phyloP scores from a whole-genome alignment of 2,113 vertebrate species.

The Paradoxurus hermaphroditus region DNA sequence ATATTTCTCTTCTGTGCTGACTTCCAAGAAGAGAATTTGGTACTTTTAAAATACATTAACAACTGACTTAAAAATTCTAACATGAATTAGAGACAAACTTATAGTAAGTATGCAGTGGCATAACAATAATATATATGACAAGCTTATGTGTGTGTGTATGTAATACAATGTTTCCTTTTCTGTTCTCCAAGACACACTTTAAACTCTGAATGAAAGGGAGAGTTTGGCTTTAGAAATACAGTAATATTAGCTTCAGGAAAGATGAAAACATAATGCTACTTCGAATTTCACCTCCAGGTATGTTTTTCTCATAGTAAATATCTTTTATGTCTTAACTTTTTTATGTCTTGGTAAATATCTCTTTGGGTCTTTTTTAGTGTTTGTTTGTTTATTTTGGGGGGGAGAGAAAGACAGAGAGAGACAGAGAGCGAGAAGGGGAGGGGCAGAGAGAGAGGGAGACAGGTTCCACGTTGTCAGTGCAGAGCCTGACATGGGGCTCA shows the following conservation, averaged over 20 bases:
- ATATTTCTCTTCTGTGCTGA: neutral
- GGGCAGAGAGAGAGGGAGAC: no score
- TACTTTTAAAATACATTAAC: neutral
- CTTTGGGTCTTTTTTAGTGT: neutral
- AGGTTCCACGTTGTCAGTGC: no score
- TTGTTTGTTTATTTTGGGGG: neutral
- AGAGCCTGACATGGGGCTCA: no score
- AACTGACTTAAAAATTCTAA: neutral
- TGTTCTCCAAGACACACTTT: neutral
- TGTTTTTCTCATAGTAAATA: neutral
- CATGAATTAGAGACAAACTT: neutral
- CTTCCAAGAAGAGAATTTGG: neutral
- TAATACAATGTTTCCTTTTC: neutral
- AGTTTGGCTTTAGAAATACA: neutral
- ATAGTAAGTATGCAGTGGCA: neutral
- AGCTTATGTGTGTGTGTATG: fast-evolving
- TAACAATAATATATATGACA: neutral
- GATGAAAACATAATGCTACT: neutral
- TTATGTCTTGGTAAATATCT: neutral
- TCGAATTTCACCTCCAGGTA: neutral
- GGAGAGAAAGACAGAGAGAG: no score
- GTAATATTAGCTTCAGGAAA: neutral
- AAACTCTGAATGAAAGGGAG: neutral
- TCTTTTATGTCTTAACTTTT: neutral
- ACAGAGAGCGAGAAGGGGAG: no score